Base-by-base conservation (phyloP, 2,113 vertebrate species). In the Dromas ardeola region DNA sequence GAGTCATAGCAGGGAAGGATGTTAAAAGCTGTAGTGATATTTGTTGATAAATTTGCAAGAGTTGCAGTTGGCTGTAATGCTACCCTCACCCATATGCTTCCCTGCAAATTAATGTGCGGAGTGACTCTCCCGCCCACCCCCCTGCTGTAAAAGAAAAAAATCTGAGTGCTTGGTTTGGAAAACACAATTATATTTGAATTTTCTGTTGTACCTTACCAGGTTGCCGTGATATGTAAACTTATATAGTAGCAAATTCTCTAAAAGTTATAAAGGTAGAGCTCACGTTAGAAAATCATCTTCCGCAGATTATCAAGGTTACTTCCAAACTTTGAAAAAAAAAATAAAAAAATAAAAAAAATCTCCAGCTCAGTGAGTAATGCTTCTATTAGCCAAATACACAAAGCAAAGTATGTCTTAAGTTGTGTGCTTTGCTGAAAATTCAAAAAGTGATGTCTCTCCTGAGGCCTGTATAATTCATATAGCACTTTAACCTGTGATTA, bases 401-500 rank as follows among this genome's bases (percentile, higher is more conserved):
- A 73, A 78, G 59, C 40, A 91, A 50, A 90, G 45, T 47, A 16
- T 72, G 61, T 82, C 67, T 78, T 86, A 63, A 86, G 15, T 77
- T 49, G 59, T 86, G 50, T 84, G 79, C 66, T 92, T 90, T 89
- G 62, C 72, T 91, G 84, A 82, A 74, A 65, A 86, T 86, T 96
- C 73, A 91, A 42, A 62, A 61, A 91, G 36, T 29, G 66, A 88
- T 61, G 67, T 62, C n/a, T 72, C 86, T 93, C 63, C 72, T 3
- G 53, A 91, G 84, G 59, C 58, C n/a, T 72, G 9, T 80, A 5
- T 76, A 72, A 94, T 95, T 71, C 81, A 61, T 25, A 80, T 45
- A 65, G 47, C 81, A 79, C 79, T 76, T 96, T 94, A 96, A 96
- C 49, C 77, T 69, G 83, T 81, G 79, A 83, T 94, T 97, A 94